Conservation (phyloP, 2,888 invertebrate genomes). For the Stramonita haemastoma region DNA sequence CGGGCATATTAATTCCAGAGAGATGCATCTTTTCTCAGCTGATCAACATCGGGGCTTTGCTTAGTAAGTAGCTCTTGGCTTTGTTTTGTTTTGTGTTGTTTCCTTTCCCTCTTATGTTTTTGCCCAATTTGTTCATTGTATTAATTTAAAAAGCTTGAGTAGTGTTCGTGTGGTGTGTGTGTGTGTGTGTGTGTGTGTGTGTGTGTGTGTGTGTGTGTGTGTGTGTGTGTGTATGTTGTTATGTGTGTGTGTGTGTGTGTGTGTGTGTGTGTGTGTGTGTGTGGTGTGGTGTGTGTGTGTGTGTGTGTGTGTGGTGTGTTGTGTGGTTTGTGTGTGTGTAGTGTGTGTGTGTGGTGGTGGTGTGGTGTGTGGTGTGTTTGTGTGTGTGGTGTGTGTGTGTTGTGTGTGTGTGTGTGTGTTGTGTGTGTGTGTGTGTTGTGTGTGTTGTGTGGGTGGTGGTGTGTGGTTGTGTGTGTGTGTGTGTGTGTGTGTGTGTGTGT, state of each 20-base stretch:
- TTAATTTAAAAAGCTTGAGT: not conserved
- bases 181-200: not conserved
- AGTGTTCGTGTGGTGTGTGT: too few species aligned
- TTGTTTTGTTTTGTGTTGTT: not conserved
- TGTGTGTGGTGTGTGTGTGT: not conserved
- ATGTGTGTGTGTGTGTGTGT: constrained; percentile 13
- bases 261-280: constrained; percentile 17
- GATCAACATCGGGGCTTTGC: constrained; percentile 84
- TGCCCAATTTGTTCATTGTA: not conserved
- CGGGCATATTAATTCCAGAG: constrained; percentile 86
- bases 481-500: constrained; percentile 13
- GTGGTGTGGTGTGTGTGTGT: too few species aligned
- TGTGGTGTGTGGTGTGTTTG: constrained; percentile 17
- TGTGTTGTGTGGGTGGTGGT: too few species aligned
- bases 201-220: not conserved
- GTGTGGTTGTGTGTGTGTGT: too few species aligned
- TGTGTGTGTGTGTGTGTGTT: too few species aligned
- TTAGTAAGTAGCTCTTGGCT: too few species aligned
- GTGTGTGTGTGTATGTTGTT: too few species aligned
- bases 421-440: not conserved
- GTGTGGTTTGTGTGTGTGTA: not conserved
- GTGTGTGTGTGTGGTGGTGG: too few species aligned
- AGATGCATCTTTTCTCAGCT: constrained; percentile 88
- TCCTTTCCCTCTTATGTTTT: not conserved
- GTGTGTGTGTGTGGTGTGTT: not conserved